phyloP scores from a whole-genome alignment of 2,797 vertebrate species.

The Arnoldichthys spilopterus region DNA sequence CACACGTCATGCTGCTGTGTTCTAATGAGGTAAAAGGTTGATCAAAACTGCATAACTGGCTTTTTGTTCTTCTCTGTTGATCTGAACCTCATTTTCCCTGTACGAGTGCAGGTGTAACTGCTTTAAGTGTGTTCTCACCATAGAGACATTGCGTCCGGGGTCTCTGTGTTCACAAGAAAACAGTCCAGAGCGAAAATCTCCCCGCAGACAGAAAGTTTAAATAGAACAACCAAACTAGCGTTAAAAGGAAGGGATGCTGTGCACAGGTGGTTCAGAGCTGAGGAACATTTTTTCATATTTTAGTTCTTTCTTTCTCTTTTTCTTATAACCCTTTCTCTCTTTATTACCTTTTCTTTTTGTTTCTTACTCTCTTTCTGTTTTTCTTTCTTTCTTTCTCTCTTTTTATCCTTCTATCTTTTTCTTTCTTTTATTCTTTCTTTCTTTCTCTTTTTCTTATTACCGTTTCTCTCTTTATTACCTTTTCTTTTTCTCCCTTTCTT shows the following conservation, averaged over 20 bases:
- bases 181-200: neutral
- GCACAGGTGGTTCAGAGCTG: neutral
- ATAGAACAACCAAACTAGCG: neutral
- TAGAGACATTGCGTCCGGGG: neutral
- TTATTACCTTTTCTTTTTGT: neutral
- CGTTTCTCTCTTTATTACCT: neutral
- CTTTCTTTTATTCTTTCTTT: neutral
- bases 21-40: neutral
- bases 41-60: neutral
- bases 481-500: neutral
- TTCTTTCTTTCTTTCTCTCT: neutral
- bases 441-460: no score
- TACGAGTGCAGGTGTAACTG: neutral
- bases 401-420: neutral
- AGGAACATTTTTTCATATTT: neutral
- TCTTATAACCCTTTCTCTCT: neutral
- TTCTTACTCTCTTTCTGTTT: neutral
- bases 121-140: neutral
- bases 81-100: neutral
- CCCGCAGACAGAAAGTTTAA: constrained; percentile 18
- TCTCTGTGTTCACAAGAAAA: constrained; percentile 17
- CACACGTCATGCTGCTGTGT: neutral
- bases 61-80: neutral
- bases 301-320: neutral
- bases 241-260: neutral